Evolutionary conservation across 2,113 vertebrate genomes (phyloP), one percentile per base, ranked within the genome.

Genomic region (Rhegmatorhina hoffmannsi): DNA sequence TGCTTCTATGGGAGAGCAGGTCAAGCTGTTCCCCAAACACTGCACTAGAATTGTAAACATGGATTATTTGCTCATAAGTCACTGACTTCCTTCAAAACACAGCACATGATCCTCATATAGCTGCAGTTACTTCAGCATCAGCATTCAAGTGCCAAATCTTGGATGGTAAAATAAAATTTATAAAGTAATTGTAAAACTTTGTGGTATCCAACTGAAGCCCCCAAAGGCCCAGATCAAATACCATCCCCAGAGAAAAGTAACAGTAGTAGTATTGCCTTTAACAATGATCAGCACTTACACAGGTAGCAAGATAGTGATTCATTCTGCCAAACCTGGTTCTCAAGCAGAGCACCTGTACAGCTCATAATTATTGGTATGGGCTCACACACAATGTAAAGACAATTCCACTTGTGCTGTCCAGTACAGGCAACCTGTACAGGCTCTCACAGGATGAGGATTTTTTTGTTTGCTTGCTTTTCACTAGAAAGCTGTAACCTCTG

Each of bases 101-200:
- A 10, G 56, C 60, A 73, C 20, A 7, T 0, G 0, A 74, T 25
- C 59, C 49, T 17, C 13, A 76, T 0, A 28, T 12, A 80, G 29
- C 21, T 43, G 58, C 23, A 69, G 31, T 16, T 63, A 7, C 44
- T 67, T 59, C 26, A 9, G 67, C 17, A 5, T 20, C 86, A 58
- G 47, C n/a, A 70, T 18, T 67, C 29, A 67, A 59, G 17, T n/a
- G 33, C 17, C 19, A 38, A 58, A 83, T 33, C 58, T 79, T 34
- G 10, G 52, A 53, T 36, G 14, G 8, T 24, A 67, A 52, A 66
- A 58, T 3, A 79, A 13, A 40, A 72, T 33, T 69, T 20, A 26
- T 24, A 20, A 47, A 62, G 12, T 28, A 55, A 47, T 7, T 69
- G 29, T 19, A 64, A 49, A 49, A 26, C 17, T 43, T 66, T 34